These are phyloP conservation scores for Halcyon leucocephala DNA, from an alignment of 2,797 vertebrate species.

Conservation along the genomic window DNA sequence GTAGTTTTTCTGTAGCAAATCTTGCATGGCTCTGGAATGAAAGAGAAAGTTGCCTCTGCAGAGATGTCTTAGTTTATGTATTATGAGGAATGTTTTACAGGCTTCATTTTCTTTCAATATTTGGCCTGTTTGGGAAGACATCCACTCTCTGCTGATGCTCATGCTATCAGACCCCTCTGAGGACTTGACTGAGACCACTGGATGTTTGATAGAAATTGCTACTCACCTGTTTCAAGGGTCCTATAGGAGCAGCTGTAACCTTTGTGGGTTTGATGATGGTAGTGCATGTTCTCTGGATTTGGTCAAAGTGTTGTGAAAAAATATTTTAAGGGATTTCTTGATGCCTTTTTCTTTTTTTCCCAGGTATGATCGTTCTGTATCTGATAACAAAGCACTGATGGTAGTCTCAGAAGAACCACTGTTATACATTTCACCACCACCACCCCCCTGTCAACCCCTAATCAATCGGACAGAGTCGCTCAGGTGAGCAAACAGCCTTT, in stretches of 20 bases:
- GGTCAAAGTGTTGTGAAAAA: neutral
- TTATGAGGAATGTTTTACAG: neutral
- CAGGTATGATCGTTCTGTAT: conserved; percentile 79
- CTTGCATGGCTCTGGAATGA: neutral
- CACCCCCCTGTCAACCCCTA: conserved; percentile 84
- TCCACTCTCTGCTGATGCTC: neutral
- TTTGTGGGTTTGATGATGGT: neutral
- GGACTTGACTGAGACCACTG: neutral
- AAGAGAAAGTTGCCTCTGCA: neutral
- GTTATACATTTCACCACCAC: conserved; percentile 84
- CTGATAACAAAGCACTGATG: conserved; percentile 92
- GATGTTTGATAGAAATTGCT: neutral
- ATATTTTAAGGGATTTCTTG: neutral
- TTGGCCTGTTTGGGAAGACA: neutral
- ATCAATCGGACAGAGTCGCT: conserved; percentile 93
- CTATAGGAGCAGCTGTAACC: neutral
- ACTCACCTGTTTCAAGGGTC: neutral
- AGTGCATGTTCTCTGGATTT: neutral
- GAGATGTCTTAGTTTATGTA: neutral
- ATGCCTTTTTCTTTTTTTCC: neutral
- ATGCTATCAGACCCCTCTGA: neutral
- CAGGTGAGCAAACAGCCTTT: conserved; percentile 80
- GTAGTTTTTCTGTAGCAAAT: neutral
- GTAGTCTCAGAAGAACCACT: conserved; percentile 89
- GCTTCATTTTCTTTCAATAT: neutral